A percentile compares a stretch with the other conserved stretches of the same genome.
These are phyloP conservation scores for Ischnus inquisitorius DNA, from an alignment of 2,888 invertebrate genomes.

Conservation along the genomic window DNA sequence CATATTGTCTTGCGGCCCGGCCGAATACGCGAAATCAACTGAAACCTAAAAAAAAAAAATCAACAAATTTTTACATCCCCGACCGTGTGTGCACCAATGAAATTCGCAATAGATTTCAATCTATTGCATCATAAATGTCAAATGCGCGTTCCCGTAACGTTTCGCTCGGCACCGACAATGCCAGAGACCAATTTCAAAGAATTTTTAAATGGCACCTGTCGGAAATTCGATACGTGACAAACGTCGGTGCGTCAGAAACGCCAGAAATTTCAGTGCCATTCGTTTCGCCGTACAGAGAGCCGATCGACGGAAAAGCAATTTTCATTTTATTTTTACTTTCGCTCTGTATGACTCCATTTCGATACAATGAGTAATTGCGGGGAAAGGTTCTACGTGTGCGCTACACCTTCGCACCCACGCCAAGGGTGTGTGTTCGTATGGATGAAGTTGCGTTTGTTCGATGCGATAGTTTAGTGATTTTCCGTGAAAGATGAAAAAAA, in stretches of 20 bases:
- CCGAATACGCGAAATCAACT: background rate
- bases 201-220: conserved; percentile 44
- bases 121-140: conserved; percentile 33
- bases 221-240: conserved; percentile 44
- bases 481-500: background rate
- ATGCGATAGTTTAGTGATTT: background rate
- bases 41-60: background rate
- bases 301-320: conserved; percentile 11
- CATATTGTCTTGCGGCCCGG: background rate
- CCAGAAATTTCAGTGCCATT: conserved; percentile 1
- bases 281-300: conserved; percentile 14
- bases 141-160: background rate
- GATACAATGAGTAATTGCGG: conserved; percentile 42
- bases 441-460: background rate
- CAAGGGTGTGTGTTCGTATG: background rate
- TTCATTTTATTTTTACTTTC: conserved; percentile 11
- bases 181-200: conserved; percentile 40
- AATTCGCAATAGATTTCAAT: conserved; percentile 29
- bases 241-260: conserved; percentile 1
- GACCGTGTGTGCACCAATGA: background rate
- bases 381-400: conserved; percentile 29
- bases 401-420: background rate
- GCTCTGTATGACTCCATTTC: conserved; percentile 21
- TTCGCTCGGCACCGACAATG: background rate
- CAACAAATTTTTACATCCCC: background rate